These are phyloP conservation scores for Leptocoma aspasia DNA, from an alignment of 2,113 vertebrate species.

Conservation along the genomic window DNA sequence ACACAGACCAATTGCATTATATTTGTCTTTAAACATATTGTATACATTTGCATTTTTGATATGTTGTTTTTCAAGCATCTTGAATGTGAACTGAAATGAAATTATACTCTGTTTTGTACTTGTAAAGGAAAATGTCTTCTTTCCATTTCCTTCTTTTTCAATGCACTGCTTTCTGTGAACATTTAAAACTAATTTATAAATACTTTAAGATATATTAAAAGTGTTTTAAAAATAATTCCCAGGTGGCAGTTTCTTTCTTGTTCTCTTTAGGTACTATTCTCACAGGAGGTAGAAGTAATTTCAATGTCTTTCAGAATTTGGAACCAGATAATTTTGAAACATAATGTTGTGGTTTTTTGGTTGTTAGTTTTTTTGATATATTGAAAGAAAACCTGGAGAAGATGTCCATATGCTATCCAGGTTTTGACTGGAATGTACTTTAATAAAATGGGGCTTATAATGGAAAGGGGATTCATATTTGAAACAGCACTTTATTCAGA, in stretches of 20 bases:
- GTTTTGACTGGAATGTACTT: not conserved
- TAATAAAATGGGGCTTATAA: not conserved
- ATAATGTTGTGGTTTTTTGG: not conserved
- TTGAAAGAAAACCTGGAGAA: not conserved
- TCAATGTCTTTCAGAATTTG: not conserved
- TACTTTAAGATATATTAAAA: not conserved
- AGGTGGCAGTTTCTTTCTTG: not conserved
- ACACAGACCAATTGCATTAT: not conserved
- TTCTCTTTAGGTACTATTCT: not conserved
- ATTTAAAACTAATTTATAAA: not conserved
- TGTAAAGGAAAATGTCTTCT: not conserved
- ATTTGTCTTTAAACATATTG: slow-evolving; percentile 22
- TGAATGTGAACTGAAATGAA: not conserved
- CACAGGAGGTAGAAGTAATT: not conserved
- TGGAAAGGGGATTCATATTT: not conserved
- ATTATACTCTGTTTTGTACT: not conserved
- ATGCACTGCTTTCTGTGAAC: not conserved
- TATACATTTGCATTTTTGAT: slow-evolving; percentile 23
- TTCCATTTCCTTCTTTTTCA: not conserved
- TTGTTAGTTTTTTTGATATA: not conserved
- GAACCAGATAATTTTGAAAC: not conserved
- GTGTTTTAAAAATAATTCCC: not conserved
- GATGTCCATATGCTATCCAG: not conserved
- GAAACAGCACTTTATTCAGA: not conserved
- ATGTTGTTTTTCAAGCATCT: not conserved